A percentile compares a stretch with the other conserved stretches of the same genome.
phyloP scores from a whole-genome alignment of 1,140 invertebrate species.

The Lepidurus apus region DNA sequence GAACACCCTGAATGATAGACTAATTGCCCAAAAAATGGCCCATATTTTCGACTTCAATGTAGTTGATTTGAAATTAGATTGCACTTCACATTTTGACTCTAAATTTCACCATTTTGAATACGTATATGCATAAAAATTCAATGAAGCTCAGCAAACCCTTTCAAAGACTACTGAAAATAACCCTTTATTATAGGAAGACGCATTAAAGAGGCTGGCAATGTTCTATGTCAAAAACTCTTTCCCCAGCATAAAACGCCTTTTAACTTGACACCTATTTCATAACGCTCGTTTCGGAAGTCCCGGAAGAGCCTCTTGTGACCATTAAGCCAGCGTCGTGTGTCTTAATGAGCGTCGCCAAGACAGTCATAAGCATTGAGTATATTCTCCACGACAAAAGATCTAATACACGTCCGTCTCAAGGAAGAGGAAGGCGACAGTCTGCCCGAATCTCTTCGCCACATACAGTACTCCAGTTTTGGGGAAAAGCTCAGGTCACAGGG shows the following conservation, averaged over 20 bases:
- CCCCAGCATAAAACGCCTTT: background rate
- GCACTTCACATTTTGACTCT: too few relatives aligned
- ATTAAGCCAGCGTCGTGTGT: slow-evolving; percentile 2
- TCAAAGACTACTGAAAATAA: too few relatives aligned
- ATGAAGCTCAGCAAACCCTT: too few relatives aligned
- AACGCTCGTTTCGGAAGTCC: background rate
- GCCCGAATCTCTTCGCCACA: background rate
- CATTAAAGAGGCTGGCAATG: too few relatives aligned
- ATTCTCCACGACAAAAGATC: background rate
- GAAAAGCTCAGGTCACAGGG: background rate
- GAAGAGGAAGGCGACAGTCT: slow-evolving; percentile 20
- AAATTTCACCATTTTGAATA: too few relatives aligned
- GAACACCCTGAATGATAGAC: too few relatives aligned
- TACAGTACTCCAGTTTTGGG: background rate
- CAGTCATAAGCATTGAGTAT: background rate
- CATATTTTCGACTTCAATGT: too few relatives aligned
- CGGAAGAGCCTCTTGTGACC: background rate
- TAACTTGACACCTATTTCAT: background rate
- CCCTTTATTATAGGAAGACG: too few relatives aligned
- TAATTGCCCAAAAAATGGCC: too few relatives aligned
- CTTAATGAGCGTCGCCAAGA: slow-evolving; percentile 21
- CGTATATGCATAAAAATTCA: too few relatives aligned
- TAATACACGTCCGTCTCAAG: background rate
- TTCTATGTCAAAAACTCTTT: too few relatives aligned
- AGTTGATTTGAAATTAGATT: too few relatives aligned